phyloP scores from a whole-genome alignment of 1,140 invertebrate species.

The Atta cephalotes region DNA sequence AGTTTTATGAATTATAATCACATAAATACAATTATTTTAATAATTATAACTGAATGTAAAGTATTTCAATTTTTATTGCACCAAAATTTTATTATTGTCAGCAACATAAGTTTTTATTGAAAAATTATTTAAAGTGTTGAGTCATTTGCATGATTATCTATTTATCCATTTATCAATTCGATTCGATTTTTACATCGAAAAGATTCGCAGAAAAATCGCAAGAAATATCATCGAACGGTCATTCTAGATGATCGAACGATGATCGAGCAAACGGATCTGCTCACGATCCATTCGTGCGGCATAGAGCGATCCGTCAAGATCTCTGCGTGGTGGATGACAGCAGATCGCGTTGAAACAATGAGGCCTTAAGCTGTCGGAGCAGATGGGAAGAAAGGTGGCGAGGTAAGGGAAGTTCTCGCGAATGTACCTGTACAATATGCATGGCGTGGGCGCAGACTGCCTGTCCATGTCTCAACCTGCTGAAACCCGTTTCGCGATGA shows the following conservation, averaged over 20 bases:
- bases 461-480: conserved; percentile 78
- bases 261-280: conserved; percentile 1
- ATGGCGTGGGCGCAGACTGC: conserved; percentile 78
- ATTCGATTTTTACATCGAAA: neutral
- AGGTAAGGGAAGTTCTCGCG: neutral
- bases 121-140: neutral
- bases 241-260: conserved; percentile 11
- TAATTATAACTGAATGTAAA: neutral
- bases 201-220: conserved; percentile 29
- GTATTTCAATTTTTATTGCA: neutral
- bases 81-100: neutral
- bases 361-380: conserved; percentile 58
- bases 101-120: neutral
- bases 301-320: conserved; percentile 34
- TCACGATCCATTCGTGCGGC: neutral
- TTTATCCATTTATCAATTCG: neutral
- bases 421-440: conserved; percentile 73
- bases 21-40: neutral
- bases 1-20: conserved; percentile 7
- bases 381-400: neutral
- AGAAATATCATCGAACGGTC: conserved; percentile 14
- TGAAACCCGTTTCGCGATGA: conserved; percentile 79
- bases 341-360: conserved; percentile 79
- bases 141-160: neutral
- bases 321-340: conserved; percentile 71